Percentiles rank a stretch among this genome's conserved stretches.
Conservation (phyloP, 1,140 invertebrate species). For the Brachystomella parvula region DNA sequence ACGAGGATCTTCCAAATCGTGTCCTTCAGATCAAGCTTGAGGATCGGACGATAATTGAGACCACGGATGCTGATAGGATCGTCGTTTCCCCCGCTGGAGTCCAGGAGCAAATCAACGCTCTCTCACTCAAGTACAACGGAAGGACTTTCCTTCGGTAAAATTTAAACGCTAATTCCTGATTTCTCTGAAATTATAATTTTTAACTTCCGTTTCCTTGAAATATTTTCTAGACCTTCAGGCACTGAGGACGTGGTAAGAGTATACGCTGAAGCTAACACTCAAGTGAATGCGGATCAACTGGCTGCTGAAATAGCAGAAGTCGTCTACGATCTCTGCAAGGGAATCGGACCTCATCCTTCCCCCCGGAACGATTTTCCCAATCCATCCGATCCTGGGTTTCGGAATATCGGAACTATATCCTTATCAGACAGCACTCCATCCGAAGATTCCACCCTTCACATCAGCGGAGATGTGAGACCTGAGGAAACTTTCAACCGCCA, state of each 20-base stretch:
- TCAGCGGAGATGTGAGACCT: no score
- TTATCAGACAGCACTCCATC: no score
- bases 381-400: no score
- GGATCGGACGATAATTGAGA: slow-evolving; percentile 75
- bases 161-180: not conserved
- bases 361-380: no score
- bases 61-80: slow-evolving; percentile 61
- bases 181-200: not conserved
- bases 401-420: no score
- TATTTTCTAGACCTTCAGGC: slow-evolving; percentile 77
- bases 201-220: no score
- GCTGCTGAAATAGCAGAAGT: slow-evolving; percentile 63
- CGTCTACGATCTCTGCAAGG: slow-evolving; percentile 68
- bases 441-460: no score
- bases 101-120: slow-evolving; percentile 68
- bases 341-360: no score
- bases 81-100: slow-evolving; percentile 71
- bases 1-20: slow-evolving; percentile 77
- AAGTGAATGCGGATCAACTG: slow-evolving; percentile 61
- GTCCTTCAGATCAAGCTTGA: slow-evolving; percentile 80
- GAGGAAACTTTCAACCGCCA: no score
- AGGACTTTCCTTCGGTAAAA: slow-evolving; percentile 76
- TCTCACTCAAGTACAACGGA: slow-evolving; percentile 62
- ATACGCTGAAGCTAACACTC: slow-evolving; percentile 85
- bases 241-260: slow-evolving; percentile 95